These are phyloP conservation scores for Hyposoter didymator DNA, from an alignment of 2,888 invertebrate species.

Conservation along the genomic window DNA sequence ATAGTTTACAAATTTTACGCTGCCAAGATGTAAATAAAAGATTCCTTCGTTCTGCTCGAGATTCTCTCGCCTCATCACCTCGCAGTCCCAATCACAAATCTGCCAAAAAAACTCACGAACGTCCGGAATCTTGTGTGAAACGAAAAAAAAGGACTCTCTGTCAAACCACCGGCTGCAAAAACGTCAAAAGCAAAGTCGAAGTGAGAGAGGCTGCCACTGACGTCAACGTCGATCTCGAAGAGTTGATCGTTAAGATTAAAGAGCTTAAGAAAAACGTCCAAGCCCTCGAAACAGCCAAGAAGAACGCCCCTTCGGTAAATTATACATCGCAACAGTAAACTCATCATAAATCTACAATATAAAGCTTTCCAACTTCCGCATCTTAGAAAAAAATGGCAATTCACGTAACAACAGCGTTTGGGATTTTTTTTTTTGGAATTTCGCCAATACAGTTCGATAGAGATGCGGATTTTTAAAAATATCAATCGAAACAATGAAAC, in stretches of 20 bases:
- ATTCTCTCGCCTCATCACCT: conserved; percentile 32
- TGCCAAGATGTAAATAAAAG: conserved; percentile 35
- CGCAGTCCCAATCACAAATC: conserved; percentile 19
- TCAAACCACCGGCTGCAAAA: conserved; percentile 54
- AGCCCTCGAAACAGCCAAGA: conserved; percentile 62
- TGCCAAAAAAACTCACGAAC: conserved; percentile 6
- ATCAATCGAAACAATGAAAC: no score
- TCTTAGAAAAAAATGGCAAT: no score
- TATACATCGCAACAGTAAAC: neutral
- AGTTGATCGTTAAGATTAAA: conserved; percentile 70
- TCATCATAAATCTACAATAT: neutral
- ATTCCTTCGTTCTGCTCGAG: conserved; percentile 24
- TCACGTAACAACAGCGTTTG: no score
- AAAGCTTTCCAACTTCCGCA: neutral
- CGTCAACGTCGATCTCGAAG: conserved; percentile 58
- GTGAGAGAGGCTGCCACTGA: conserved; percentile 63
- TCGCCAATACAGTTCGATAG: no score
- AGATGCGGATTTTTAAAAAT: no score
- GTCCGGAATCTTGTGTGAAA: neutral
- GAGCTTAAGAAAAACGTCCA: conserved; percentile 69
- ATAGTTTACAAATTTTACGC: conserved; percentile 37
- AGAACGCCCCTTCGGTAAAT: conserved; percentile 58
- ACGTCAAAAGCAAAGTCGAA: conserved; percentile 59
- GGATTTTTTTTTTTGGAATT: no score
- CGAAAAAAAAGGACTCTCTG: conserved; percentile 54